phyloP scores from a whole-genome alignment of 2,888 invertebrate species.

The Platycheirus rosarum region DNA sequence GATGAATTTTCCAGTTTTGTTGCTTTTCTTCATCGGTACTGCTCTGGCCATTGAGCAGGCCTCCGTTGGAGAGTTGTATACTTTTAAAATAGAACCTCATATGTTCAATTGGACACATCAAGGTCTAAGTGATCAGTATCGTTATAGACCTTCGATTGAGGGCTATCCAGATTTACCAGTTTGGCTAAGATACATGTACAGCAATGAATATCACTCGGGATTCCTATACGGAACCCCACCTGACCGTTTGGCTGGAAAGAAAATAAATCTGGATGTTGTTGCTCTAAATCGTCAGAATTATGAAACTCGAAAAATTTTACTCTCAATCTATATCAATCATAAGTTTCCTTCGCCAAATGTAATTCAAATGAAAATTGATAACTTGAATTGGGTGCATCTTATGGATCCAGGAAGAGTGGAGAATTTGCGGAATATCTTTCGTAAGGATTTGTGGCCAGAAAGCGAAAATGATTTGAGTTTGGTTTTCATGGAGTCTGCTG shows the following conservation, averaged over 20 bases:
- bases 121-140: slow-evolving; percentile 80
- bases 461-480: slow-evolving; percentile 90
- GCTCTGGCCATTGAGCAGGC: slow-evolving; percentile 77
- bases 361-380: slow-evolving; percentile 94
- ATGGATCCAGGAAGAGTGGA: slow-evolving; percentile 89
- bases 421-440: slow-evolving; percentile 89
- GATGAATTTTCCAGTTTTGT: slow-evolving; percentile 7
- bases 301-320: slow-evolving; percentile 87
- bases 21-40: slow-evolving; percentile 15
- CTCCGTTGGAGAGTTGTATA: slow-evolving; percentile 88
- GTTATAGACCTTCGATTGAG: slow-evolving; percentile 88
- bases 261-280: slow-evolving; percentile 87
- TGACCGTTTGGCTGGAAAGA: slow-evolving; percentile 83
- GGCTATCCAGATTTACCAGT: slow-evolving; percentile 92
- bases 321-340: slow-evolving; percentile 86
- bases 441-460: slow-evolving; percentile 90
- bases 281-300: slow-evolving; percentile 90
- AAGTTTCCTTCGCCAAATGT: slow-evolving; percentile 89
- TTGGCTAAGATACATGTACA: slow-evolving; percentile 93
- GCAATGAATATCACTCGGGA: slow-evolving; percentile 89
- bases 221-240: slow-evolving; percentile 94
- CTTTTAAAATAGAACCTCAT: slow-evolving; percentile 89
- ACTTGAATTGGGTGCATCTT: slow-evolving; percentile 93
- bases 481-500: slow-evolving; percentile 92
- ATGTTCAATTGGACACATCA: slow-evolving; percentile 90